Base-by-base conservation (phyloP, 2,888 invertebrate genomes). In the Lithophane socia region DNA sequence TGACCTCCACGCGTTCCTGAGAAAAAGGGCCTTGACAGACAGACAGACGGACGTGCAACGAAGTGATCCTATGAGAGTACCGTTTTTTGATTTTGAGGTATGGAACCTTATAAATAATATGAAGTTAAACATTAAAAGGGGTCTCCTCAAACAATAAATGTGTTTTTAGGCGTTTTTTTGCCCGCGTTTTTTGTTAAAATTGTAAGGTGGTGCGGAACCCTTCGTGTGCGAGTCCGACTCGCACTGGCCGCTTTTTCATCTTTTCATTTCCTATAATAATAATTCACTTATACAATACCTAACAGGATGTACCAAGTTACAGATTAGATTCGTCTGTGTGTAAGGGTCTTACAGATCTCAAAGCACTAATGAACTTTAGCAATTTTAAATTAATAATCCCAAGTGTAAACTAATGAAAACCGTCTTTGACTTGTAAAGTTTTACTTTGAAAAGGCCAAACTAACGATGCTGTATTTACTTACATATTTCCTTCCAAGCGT, bases 341-440 rank as follows among this genome's bases (percentile, higher is more conserved):
- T 5, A 47, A 65, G 16, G 13, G 16, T 42, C 37, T 37, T 5
- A 37, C 37, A 47, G 44, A 56, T 37, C 37, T 5, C 16, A 44
- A 63, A 56, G 37, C 42, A 42, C 47, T 77, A 80, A 72, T 80
- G 63, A 73, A 72, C 29, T 2, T 7, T n/a, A 64, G 49, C 29
- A 56, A 64, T 72, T 63, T 64, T 56, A 64, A 56, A 80, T 72
- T 8, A 56, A 80, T 64, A 56, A 80, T 77, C 29, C 8, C 21
- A 49, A 81, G 10, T n/a, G 29, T 80, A 73, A 63, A 77, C 56
- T 49, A 24, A n/a, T 18, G 24, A 49, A 63, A 72, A 63, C 24
- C 18, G 42, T 80, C 61, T 63, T 73, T 63, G 56, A 80, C 42
- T 72, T 42, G 37, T 61, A 29, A 64, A 73, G 29, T 56, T 47